These are phyloP conservation scores for Antrozous pallidus DNA, from an alignment of 2,797 vertebrate species.

Conservation along the genomic window DNA sequence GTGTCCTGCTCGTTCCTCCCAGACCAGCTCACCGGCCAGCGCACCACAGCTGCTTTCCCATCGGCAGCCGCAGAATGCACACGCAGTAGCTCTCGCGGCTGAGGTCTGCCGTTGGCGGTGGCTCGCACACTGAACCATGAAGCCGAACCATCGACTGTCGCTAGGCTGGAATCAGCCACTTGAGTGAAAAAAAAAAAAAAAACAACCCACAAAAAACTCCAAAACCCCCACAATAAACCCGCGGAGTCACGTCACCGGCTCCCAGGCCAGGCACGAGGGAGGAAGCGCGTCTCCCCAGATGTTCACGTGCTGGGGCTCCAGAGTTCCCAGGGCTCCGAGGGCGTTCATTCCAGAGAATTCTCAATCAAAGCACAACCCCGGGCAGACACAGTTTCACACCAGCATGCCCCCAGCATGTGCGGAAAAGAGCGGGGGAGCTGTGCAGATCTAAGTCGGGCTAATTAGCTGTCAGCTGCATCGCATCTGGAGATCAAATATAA, in stretches of 20 bases:
- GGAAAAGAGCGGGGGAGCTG: not conserved
- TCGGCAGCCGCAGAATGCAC: constrained; percentile 30
- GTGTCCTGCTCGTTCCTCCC: not conserved
- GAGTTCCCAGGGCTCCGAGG: not conserved
- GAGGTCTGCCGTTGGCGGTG: constrained; percentile 36
- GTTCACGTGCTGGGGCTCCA: not conserved
- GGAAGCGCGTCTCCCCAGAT: not conserved
- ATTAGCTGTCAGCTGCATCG: constrained; percentile 86
- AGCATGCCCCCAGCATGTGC: constrained; percentile 54
- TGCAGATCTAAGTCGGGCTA: constrained; percentile 76
- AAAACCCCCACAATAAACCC: not conserved
- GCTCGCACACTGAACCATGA: not conserved
- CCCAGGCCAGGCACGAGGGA: not conserved
- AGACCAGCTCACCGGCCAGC: not conserved
- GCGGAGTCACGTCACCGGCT: not conserved
- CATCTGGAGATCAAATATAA: constrained; percentile 92
- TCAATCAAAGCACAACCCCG: constrained; percentile 52
- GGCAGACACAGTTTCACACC: constrained; percentile 60
- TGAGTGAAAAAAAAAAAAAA: not conserved
- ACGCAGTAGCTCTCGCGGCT: not conserved
- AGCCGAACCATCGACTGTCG: not conserved
- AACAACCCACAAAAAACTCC: no score
- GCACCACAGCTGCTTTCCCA: constrained; percentile 18
- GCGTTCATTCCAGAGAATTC: constrained; percentile 41
- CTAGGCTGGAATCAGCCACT: not conserved